Evolutionary conservation across 1,140 invertebrate genomes (phyloP).

Genomic region (Ylistrum balloti): DNA sequence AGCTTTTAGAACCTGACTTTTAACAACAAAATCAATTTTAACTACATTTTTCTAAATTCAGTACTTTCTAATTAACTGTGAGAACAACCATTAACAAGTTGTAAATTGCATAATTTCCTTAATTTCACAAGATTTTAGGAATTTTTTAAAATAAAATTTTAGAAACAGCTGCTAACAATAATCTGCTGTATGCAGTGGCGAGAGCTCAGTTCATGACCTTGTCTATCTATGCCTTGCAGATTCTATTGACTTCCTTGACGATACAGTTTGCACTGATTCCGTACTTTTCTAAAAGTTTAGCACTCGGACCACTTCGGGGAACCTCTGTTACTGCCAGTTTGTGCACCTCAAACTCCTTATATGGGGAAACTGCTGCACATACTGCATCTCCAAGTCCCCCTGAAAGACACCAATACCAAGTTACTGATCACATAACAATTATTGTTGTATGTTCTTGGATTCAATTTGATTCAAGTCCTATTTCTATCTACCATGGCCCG

Average conservation of each 20-base stretch:
- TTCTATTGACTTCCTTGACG: slow-evolving; percentile 85
- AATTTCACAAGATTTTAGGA: not conserved
- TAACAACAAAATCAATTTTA: not conserved
- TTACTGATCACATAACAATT: no score
- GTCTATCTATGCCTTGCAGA: slow-evolving; percentile 50
- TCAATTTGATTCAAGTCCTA: no score
- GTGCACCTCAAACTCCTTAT: slow-evolving; percentile 90
- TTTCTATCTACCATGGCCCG: no score
- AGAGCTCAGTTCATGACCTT: not conserved
- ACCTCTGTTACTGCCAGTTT: slow-evolving; percentile 93
- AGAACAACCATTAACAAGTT: not conserved
- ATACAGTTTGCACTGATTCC: slow-evolving; percentile 94
- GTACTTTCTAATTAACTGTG: not conserved
- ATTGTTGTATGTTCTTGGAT: no score
- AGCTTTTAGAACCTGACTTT: not conserved
- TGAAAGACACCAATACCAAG: slow-evolving; percentile 74
- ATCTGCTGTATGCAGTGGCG: not conserved
- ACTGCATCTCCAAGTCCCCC: slow-evolving; percentile 99
- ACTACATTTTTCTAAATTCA: not conserved
- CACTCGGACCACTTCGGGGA: slow-evolving; percentile 95
- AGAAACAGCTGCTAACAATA: not conserved
- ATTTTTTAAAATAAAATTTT: no score
- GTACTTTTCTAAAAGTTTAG: slow-evolving; percentile 92
- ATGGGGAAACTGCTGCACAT: slow-evolving; percentile 88
- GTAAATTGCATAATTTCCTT: not conserved